A percentile compares a stretch with the other conserved stretches of the same genome.
These are phyloP conservation scores for Cheilosia vernalis DNA, from an alignment of 2,888 invertebrate genomes.

Conservation along the genomic window DNA sequence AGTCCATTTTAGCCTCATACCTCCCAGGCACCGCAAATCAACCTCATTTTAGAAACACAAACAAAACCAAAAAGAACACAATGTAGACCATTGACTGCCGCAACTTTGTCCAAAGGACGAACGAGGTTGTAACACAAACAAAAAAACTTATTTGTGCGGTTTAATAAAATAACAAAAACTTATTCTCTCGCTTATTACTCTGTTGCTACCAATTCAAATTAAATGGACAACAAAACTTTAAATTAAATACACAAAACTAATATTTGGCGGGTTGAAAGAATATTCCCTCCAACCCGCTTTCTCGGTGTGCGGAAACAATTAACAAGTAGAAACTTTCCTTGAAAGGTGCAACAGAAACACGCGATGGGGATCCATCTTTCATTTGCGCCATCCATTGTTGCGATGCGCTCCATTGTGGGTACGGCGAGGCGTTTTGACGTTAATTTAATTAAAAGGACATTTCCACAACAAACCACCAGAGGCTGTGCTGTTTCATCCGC, in stretches of 20 bases:
- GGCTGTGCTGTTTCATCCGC: slow-evolving; percentile 19
- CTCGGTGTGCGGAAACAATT: slow-evolving; percentile 35
- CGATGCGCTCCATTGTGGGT: slow-evolving; percentile 20
- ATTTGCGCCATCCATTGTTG: slow-evolving; percentile 19
- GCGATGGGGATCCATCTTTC: not conserved
- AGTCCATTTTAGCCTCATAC: not conserved
- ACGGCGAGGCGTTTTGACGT: slow-evolving; percentile 39
- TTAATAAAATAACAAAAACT: slow-evolving; percentile 31
- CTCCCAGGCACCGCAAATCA: slow-evolving; percentile 28
- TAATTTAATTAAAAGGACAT: slow-evolving; percentile 52
- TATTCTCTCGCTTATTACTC: slow-evolving; percentile 15
- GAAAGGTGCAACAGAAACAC: slow-evolving; percentile 29
- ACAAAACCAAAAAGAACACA: slow-evolving; percentile 14
- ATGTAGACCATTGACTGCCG: slow-evolving; percentile 25
- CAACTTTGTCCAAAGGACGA: slow-evolving; percentile 39
- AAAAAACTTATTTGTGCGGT: not conserved
- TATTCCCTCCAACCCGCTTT: not conserved
- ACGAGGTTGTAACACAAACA: not conserved
- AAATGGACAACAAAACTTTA: slow-evolving; percentile 6
- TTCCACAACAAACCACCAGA: slow-evolving; percentile 20
- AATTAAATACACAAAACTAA: slow-evolving; percentile 8
- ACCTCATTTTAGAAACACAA: slow-evolving; percentile 22
- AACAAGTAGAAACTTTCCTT: slow-evolving; percentile 20
- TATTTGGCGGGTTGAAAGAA: slow-evolving; percentile 8
- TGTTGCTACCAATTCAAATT: slow-evolving; percentile 37